Conservation (phyloP, 2,797 vertebrate genomes). For the Ataeniobius toweri region DNA sequence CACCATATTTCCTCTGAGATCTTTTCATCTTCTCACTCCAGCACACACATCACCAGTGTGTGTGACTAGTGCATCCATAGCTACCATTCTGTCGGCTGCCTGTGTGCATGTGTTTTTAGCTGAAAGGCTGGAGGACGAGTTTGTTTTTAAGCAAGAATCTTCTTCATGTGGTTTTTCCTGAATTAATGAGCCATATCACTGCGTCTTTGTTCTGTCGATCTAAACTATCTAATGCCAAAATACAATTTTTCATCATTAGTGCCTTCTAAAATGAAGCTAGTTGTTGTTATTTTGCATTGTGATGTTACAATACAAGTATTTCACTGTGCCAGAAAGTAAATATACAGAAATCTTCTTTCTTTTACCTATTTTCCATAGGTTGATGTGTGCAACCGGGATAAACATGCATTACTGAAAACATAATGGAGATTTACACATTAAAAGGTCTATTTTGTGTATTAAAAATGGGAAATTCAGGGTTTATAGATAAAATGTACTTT, state of each 20-base stretch:
- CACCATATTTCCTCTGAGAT: slow-evolving; percentile 63
- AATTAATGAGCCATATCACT: slow-evolving; percentile 18
- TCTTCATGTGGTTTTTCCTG: neutral
- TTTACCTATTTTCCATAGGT: neutral
- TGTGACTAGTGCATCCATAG: slow-evolving; percentile 20
- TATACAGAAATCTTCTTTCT: neutral
- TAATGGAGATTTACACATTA: too few species aligned
- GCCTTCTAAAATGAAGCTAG: neutral
- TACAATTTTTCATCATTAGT: slow-evolving; percentile 15
- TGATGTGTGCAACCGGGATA: neutral
- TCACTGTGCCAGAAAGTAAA: neutral
- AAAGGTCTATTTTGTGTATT: too few species aligned
- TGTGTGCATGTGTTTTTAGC: neutral
- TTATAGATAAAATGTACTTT: too few species aligned
- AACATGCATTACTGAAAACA: neutral
- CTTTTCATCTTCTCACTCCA: slow-evolving; percentile 60
- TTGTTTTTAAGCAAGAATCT: slow-evolving; percentile 17
- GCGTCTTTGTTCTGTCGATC: slow-evolving; percentile 9
- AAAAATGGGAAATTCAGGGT: too few species aligned
- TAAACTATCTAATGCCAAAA: slow-evolving; percentile 15
- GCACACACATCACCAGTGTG: slow-evolving; percentile 53
- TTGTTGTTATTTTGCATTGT: slow-evolving; percentile 2
- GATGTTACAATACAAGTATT: slow-evolving; percentile 7
- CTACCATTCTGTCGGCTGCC: slow-evolving; percentile 34
- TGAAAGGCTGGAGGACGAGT: neutral